These are phyloP conservation scores for Columba guinea DNA, from an alignment of 2,797 vertebrate genomes.

Conservation along the genomic window DNA sequence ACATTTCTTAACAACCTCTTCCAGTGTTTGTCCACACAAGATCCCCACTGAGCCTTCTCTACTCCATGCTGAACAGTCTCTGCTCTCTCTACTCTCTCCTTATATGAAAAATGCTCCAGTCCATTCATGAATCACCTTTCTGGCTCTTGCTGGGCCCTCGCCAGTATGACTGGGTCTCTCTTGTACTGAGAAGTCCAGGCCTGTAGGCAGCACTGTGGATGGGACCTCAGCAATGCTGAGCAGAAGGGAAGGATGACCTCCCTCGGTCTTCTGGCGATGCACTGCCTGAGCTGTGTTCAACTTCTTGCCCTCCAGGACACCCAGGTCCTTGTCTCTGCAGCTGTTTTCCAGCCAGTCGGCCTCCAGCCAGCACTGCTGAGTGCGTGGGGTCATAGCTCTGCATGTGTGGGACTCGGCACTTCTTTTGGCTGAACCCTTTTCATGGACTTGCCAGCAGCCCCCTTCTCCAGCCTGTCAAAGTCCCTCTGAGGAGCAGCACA, in stretches of 20 bases:
- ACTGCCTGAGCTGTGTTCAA: background rate
- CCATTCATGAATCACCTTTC: background rate
- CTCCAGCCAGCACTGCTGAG: too few species aligned
- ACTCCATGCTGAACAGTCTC: background rate
- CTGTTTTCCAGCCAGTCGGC: background rate
- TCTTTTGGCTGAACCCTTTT: background rate
- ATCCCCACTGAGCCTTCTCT: background rate
- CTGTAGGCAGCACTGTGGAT: background rate
- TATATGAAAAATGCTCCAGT: background rate
- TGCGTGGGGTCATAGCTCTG: background rate
- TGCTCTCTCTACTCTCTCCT: background rate
- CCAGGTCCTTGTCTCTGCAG: background rate
- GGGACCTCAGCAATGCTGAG: background rate
- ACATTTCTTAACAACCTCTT: background rate
- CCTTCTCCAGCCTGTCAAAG: background rate
- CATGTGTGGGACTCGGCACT: background rate
- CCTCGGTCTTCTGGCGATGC: background rate
- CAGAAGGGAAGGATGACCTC: background rate
- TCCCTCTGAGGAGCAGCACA: background rate
- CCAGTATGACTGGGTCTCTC: background rate
- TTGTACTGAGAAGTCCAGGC: background rate
- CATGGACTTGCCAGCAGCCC: background rate
- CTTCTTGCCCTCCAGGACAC: background rate
- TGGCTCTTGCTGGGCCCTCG: background rate
- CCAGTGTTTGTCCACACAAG: background rate